phyloP scores from a whole-genome alignment of 2,888 invertebrate species.

The Pterostichus madidus region DNA sequence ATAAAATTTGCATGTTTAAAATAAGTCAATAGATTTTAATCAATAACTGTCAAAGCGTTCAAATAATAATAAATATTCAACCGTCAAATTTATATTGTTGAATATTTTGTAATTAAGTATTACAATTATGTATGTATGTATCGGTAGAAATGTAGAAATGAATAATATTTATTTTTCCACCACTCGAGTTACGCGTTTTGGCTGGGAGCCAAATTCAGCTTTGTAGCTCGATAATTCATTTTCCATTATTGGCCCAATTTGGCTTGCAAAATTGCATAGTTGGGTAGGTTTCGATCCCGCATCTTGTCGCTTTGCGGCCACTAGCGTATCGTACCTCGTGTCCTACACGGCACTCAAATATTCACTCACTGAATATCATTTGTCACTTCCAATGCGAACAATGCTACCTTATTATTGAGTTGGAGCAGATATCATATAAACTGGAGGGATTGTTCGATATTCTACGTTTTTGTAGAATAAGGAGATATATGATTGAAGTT shows the following conservation, averaged over 20 bases:
- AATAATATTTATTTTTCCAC: not conserved
- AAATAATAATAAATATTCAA: not conserved
- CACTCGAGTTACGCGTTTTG: not conserved
- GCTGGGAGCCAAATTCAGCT: not conserved
- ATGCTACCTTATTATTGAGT: no score
- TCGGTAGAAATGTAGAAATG: no score
- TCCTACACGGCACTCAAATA: not conserved
- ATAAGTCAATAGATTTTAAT: not conserved
- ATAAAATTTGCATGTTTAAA: not conserved
- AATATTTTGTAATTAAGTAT: no score
- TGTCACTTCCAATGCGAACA: no score
- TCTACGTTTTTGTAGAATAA: no score
- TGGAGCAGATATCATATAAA: no score
- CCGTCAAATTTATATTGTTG: not conserved
- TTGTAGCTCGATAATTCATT: conserved; percentile 9
- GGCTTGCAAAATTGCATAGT: conserved; percentile 22
- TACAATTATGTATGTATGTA: no score
- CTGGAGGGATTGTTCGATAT: no score
- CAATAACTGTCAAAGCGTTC: not conserved
- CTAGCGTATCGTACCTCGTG: conserved; percentile 9
- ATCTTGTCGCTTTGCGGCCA: not conserved
- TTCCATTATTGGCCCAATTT: conserved; percentile 22
- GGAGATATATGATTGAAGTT: no score
- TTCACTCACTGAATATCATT: no score
- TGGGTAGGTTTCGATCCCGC: conserved; percentile 8